These are phyloP conservation scores for Coccyzus lansbergi DNA, from an alignment of 2,797 vertebrate genomes.

Conservation along the genomic window DNA sequence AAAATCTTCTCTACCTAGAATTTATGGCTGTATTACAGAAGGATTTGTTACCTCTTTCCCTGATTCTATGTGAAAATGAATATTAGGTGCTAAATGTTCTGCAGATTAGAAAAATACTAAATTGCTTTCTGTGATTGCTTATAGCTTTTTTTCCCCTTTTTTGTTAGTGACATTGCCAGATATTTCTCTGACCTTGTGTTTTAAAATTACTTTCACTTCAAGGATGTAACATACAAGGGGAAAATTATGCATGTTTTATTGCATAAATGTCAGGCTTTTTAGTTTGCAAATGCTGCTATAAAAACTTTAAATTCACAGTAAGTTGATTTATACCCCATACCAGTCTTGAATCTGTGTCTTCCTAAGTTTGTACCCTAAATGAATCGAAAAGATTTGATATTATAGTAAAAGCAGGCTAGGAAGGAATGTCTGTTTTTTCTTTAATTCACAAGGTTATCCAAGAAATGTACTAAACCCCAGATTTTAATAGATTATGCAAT, in stretches of 20 bases:
- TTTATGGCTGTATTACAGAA: constrained; percentile 33
- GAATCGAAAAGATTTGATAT: constrained; percentile 25
- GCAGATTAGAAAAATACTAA: constrained; percentile 5
- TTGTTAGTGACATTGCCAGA: constrained; percentile 46
- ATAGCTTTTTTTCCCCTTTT: background rate
- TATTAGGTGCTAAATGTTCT: constrained; percentile 13
- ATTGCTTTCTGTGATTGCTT: constrained; percentile 21
- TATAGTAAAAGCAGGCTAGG: background rate
- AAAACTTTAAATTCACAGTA: constrained; percentile 59
- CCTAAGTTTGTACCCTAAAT: constrained; percentile 36
- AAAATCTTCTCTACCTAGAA: constrained; percentile 26
- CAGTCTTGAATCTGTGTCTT: constrained; percentile 33
- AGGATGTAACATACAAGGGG: constrained; percentile 47
- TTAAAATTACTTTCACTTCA: constrained; percentile 70
- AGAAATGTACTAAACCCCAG: constrained; percentile 13
- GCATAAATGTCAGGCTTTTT: constrained; percentile 72
- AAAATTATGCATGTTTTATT: constrained; percentile 70
- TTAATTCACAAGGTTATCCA: background rate
- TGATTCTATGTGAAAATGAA: background rate
- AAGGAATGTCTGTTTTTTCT: background rate
- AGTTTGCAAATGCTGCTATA: constrained; percentile 68
- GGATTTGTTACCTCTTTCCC: background rate
- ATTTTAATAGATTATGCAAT: constrained; percentile 38
- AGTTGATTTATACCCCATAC: constrained; percentile 59
- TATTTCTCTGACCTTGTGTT: constrained; percentile 70